Percentiles rank a stretch among this genome's conserved stretches.
These are phyloP conservation scores for Pica pica DNA, from an alignment of 2,113 vertebrate species.

Conservation along the genomic window DNA sequence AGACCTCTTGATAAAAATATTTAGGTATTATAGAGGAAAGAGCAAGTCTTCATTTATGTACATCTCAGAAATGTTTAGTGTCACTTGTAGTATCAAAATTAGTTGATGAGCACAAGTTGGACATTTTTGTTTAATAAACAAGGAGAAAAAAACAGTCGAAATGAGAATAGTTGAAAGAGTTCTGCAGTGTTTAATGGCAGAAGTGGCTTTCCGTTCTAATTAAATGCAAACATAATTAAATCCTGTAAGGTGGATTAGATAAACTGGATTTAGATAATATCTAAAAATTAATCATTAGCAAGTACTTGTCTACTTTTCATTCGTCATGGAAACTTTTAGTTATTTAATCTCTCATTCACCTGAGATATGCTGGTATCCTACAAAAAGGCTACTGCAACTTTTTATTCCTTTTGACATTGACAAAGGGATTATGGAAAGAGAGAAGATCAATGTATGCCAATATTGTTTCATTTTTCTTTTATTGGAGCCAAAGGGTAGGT, in stretches of 20 bases:
- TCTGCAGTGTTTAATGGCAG: neutral
- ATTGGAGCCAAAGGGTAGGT: neutral
- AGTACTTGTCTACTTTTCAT: neutral
- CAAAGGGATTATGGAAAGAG: neutral
- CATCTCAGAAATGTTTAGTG: neutral
- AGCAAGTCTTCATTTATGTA: neutral
- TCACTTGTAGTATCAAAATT: neutral
- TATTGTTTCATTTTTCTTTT: constrained; percentile 15
- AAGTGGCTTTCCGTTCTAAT: neutral
- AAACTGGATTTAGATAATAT: neutral
- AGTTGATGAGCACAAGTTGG: neutral
- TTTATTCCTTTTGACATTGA: constrained; percentile 11
- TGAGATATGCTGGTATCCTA: neutral
- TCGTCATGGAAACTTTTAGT: neutral
- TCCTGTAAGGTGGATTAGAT: neutral
- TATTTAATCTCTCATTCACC: neutral
- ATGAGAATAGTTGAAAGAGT: neutral
- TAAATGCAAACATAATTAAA: neutral
- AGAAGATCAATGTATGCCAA: neutral
- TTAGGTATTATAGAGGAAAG: neutral
- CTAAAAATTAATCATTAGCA: neutral
- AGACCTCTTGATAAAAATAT: neutral
- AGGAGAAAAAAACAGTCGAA: neutral
- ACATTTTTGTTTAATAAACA: neutral
- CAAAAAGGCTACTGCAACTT: neutral